Evolutionary conservation across 2,113 vertebrate species (phyloP).

Genomic region (Cyrtonyx montezumae): DNA sequence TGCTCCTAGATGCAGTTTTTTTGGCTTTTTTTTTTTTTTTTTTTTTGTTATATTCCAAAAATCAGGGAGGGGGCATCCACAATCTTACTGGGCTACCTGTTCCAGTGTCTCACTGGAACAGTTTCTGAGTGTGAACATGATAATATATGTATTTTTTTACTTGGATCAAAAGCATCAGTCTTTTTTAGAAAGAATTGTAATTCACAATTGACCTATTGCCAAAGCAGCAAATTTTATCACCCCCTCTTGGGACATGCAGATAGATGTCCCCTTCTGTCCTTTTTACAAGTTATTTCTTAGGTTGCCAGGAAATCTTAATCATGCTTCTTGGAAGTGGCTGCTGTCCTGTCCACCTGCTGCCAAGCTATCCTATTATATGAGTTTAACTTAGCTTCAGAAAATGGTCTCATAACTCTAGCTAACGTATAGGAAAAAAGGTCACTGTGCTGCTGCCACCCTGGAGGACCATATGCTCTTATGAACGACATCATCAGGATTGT

Average conservation of each 20-base stretch:
- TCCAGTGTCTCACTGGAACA: neutral
- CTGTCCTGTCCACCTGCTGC: slow-evolving; percentile 29
- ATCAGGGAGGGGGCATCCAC: neutral
- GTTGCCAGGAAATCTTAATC: slow-evolving; percentile 74
- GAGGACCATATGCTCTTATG: slow-evolving; percentile 1
- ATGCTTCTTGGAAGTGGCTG: slow-evolving; percentile 48
- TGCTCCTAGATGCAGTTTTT: neutral
- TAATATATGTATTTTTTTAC: neutral
- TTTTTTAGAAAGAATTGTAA: neutral
- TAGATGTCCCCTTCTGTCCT: slow-evolving; percentile 65
- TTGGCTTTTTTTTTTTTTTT: neutral
- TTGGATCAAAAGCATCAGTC: neutral
- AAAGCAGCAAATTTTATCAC: slow-evolving; percentile 58
- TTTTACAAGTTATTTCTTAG: slow-evolving; percentile 53
- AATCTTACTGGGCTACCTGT: too few species aligned
- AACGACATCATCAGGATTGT: neutral
- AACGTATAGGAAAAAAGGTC: slow-evolving; percentile 2
- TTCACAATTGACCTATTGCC: neutral
- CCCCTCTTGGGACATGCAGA: slow-evolving; percentile 12
- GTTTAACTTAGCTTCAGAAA: neutral
- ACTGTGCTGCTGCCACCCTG: slow-evolving; percentile 12
- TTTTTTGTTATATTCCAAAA: neutral
- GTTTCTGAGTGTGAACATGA: neutral
- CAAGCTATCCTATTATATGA: slow-evolving; percentile 7
- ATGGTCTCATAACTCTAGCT: neutral